Base-by-base conservation (phyloP, 2,888 invertebrate species). In the Drosophila anceps region DNA sequence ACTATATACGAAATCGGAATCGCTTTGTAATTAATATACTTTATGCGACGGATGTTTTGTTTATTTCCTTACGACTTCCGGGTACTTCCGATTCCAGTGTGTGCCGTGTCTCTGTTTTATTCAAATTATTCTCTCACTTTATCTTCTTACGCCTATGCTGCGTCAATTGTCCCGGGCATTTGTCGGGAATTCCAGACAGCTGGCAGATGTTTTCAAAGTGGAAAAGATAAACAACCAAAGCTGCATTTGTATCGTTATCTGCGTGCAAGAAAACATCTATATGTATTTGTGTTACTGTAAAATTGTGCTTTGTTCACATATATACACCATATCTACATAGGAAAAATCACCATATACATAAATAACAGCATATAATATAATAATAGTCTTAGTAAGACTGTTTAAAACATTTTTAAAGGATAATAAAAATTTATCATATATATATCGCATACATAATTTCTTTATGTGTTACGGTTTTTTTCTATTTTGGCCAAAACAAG, bases 1-100 rank as follows among this genome's bases (percentile, higher is more conserved):
- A 41, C 15, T 29, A 18, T 24, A 35, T 10, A 46, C 15, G 24
- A n/a, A n/a, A n/a, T n/a, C n/a, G 43, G 51, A 41, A 33, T 64
- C 46, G 44, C 27, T 62, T 65, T 69, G 81, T 82, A 82, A 85
- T 81, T 81, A 84, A 69, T 79, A 82, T 84, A 81, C 57, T 81
- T 70, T 44, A 61, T 60, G 54, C 67, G 33, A 71, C 84, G 88
- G 86, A 91, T 88, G 87, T 84, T 88, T 81, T 76, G 77, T 78
- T 86, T 83, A 81, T 91, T 90, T 90, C 83, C 61, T 81, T 75
- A 76, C 3, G 73, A 88, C 84, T 84, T 90, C 84, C 85, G 81
- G 51, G 31, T 37, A 67, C 74, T 84, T 78, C 85, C 82, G 72
- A 58, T 81, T 75, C 35, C 18, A 58, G 27, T 46, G n/a, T 43